phyloP scores from a whole-genome alignment of 2,113 vertebrate genomes.

The Polypterus bichir region DNA sequence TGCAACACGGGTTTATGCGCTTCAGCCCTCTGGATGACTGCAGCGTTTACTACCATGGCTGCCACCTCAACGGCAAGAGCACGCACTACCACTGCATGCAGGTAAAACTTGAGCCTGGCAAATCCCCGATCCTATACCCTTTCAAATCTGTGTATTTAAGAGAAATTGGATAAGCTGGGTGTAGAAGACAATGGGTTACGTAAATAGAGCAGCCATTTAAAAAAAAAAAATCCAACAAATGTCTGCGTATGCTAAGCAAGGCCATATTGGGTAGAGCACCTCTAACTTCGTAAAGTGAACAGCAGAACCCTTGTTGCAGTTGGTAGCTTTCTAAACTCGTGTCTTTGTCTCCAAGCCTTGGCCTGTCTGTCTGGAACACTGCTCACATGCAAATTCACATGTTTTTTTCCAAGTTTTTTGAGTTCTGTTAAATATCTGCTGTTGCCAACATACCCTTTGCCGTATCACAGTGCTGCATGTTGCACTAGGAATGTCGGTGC shows the following conservation, averaged over 20 bases:
- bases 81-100: slow-evolving; percentile 99
- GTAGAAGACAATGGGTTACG: background rate
- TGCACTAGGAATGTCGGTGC: no score
- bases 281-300: background rate
- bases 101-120: slow-evolving; percentile 42
- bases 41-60: slow-evolving; percentile 95
- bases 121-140: background rate
- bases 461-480: no score
- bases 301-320: background rate
- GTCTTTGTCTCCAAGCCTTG: background rate
- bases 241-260: no score
- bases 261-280: background rate
- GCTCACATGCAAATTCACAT: no score
- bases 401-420: no score
- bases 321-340: background rate
- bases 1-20: slow-evolving; percentile 98
- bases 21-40: slow-evolving; percentile 98
- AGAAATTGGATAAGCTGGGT: background rate
- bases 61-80: slow-evolving; percentile 97
- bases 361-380: background rate
- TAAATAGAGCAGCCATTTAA: background rate
- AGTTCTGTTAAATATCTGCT: no score
- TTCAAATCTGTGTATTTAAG: background rate
- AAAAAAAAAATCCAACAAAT: no score
- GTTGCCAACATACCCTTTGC: no score